Conservation (phyloP, 2,113 vertebrate species). For the Diadophis punctatus region DNA sequence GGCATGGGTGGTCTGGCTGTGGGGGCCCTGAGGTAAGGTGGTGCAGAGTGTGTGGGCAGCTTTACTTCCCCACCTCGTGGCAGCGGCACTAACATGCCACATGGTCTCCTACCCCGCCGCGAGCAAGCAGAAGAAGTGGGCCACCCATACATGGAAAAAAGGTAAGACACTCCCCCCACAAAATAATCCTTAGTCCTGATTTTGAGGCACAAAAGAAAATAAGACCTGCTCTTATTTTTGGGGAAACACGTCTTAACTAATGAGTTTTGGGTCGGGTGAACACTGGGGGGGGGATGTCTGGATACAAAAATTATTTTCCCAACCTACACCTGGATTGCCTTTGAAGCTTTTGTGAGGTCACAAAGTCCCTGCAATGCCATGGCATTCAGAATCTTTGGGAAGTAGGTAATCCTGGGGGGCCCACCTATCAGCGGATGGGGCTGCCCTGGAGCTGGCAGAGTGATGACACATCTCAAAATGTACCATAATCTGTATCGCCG, state of each 20-base stretch:
- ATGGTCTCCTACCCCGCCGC: too few species aligned
- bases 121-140: too few species aligned
- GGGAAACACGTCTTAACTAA: neutral
- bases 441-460: neutral
- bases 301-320: neutral
- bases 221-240: too few species aligned
- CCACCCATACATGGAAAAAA: too few species aligned
- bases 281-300: neutral
- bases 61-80: too few species aligned
- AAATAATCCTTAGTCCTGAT: too few species aligned
- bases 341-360: slow-evolving; percentile 11
- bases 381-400: neutral
- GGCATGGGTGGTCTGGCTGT: too few species aligned
- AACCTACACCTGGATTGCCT: neutral
- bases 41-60: too few species aligned
- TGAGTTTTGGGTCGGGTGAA: neutral
- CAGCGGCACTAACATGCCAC: too few species aligned
- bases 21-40: too few species aligned
- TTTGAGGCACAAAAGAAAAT: too few species aligned
- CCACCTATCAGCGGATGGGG: neutral
- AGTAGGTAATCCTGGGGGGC: neutral
- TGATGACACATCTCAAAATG: neutral
- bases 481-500: neutral
- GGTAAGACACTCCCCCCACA: too few species aligned
- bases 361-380: neutral